phyloP scores from a whole-genome alignment of 2,888 invertebrate species.

The Pyrrhia umbra region DNA sequence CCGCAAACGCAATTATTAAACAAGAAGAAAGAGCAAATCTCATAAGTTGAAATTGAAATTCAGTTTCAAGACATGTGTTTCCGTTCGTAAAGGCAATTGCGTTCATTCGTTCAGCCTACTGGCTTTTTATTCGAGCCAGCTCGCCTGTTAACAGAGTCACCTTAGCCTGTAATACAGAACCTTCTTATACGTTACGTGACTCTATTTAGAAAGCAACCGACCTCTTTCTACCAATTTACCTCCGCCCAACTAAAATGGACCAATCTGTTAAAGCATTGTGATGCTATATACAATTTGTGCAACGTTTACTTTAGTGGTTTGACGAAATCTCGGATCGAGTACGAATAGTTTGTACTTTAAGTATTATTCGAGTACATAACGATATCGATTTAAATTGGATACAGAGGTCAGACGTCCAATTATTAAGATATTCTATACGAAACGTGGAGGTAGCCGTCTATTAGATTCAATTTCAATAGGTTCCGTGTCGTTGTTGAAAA shows the following conservation, averaged over 20 bases:
- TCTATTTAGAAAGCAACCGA: constrained; percentile 82
- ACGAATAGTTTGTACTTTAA: constrained; percentile 62
- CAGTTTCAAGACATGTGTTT: constrained; percentile 63
- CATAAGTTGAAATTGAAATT: constrained; percentile 65
- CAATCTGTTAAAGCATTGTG: constrained; percentile 80
- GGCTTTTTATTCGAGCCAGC: constrained; percentile 67
- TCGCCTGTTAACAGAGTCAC: constrained; percentile 71
- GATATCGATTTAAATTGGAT: constrained; percentile 62
- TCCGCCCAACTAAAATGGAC: constrained; percentile 74
- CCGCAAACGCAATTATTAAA: constrained; percentile 31
- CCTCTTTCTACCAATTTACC: constrained; percentile 81
- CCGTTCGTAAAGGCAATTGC: constrained; percentile 66
- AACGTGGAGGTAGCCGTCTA: constrained; percentile 51
- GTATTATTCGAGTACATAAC: constrained; percentile 61
- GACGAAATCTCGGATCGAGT: constrained; percentile 59
- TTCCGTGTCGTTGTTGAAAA: constrained; percentile 56
- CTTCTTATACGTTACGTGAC: constrained; percentile 85
- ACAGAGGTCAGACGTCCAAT: constrained; percentile 59
- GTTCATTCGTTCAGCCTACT: constrained; percentile 68
- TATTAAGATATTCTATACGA: constrained; percentile 59
- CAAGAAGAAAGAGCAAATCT: constrained; percentile 50
- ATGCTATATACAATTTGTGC: constrained; percentile 71
- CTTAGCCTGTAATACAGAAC: constrained; percentile 75
- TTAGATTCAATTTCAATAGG: constrained; percentile 63
- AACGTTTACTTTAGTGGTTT: constrained; percentile 67